These are phyloP conservation scores for Morelia viridis DNA, from an alignment of 2,797 vertebrate genomes.

Conservation along the genomic window DNA sequence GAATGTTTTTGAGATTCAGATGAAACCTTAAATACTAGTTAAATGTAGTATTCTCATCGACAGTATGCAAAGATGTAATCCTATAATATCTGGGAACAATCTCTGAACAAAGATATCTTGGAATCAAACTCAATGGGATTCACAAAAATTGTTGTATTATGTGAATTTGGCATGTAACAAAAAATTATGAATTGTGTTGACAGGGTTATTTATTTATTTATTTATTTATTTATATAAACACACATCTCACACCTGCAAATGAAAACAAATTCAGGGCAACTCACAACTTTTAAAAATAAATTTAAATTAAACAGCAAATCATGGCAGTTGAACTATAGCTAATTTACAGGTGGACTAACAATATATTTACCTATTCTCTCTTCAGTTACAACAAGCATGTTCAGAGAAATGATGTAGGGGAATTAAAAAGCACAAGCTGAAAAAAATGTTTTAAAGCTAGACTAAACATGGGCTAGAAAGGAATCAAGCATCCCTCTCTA, in stretches of 20 bases:
- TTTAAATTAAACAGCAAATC: conserved; percentile 4
- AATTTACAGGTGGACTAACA: background rate
- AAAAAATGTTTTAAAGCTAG: background rate
- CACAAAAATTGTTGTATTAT: background rate
- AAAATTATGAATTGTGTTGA: background rate
- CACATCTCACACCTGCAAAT: background rate
- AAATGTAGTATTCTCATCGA: background rate
- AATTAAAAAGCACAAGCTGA: background rate
- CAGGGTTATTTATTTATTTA: background rate
- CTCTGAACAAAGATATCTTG: background rate
- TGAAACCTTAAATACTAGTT: background rate
- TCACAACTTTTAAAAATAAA: background rate
- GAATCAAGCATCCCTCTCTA: too few species aligned
- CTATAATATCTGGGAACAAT: background rate
- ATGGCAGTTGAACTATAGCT: background rate
- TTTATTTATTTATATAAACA: background rate
- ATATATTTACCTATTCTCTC: background rate
- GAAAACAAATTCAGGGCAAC: background rate
- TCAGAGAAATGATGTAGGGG: background rate
- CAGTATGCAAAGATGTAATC: background rate
- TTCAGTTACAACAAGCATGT: background rate
- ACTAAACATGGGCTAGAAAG: background rate
- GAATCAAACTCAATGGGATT: background rate
- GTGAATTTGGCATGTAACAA: background rate
- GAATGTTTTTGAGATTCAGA: background rate